Conservation (phyloP, 1,140 invertebrate species). For the Philaenus spumarius region DNA sequence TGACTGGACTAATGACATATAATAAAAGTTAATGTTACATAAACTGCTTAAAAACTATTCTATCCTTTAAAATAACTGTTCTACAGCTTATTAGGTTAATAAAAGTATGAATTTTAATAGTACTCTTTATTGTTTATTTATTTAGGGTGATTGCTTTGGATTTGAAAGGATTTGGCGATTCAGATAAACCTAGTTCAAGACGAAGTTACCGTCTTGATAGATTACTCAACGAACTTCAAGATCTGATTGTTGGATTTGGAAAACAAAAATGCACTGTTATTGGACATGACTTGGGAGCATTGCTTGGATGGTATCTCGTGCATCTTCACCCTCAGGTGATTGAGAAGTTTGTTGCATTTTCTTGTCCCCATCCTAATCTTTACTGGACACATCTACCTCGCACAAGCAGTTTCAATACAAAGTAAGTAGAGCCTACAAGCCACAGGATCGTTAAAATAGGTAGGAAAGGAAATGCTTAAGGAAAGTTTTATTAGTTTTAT, state of each 20-base stretch:
- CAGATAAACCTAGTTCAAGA: conserved; percentile 64
- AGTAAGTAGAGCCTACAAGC: too few species aligned
- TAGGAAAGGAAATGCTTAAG: too few species aligned
- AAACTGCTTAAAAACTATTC: too few species aligned
- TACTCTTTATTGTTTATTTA: too few species aligned
- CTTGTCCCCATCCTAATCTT: conserved; percentile 66
- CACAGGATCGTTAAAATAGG: too few species aligned
- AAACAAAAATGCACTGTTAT: conserved; percentile 54
- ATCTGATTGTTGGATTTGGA: conserved; percentile 58
- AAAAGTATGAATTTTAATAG: too few species aligned
- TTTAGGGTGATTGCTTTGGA: conserved; percentile 67
- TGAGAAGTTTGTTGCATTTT: conserved; percentile 62
- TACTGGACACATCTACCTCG: conserved; percentile 51
- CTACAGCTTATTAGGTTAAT: too few species aligned
- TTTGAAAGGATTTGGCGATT: conserved; percentile 74
- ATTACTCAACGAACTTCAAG: conserved; percentile 59
- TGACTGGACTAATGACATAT: too few species aligned
- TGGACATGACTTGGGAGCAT: conserved; percentile 75
- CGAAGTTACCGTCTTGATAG: conserved; percentile 53
- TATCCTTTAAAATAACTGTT: too few species aligned
- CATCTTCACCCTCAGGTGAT: conserved; percentile 58
- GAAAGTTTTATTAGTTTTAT: too few species aligned
- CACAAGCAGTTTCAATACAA: conserved; percentile 47
- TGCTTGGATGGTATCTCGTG: conserved; percentile 64
- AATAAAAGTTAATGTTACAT: conserved; percentile 7